These are phyloP conservation scores for Pseudanteris insignis DNA, from an alignment of 2,888 invertebrate genomes.

Conservation along the genomic window DNA sequence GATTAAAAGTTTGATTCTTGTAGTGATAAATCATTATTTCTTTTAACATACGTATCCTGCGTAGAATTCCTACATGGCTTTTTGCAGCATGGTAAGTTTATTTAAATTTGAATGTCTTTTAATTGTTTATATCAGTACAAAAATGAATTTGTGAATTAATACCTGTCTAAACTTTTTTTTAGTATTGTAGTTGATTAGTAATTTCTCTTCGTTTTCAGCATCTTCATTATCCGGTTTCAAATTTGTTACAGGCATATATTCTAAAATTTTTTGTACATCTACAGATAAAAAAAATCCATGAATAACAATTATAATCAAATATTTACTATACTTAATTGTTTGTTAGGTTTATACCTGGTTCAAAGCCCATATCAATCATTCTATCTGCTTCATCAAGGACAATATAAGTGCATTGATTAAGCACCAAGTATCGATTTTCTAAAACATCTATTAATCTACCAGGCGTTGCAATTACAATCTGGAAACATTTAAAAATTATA, in stretches of 20 bases:
- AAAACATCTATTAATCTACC: constrained; percentile 98
- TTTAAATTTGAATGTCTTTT: no score
- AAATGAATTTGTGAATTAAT: no score
- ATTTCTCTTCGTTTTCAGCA: constrained; percentile 91
- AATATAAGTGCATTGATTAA: constrained; percentile 98
- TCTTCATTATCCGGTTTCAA: constrained; percentile 98
- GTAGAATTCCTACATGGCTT: no score
- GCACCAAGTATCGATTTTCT: constrained; percentile 95
- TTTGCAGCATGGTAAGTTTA: no score
- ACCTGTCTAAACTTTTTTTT: constrained; percentile 94
- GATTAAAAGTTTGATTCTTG: no score
- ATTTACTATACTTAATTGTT: constrained; percentile 51
- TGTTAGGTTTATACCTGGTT: no score
- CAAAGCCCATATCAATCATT: constrained; percentile 99
- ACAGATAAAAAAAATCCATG: constrained; percentile 21
- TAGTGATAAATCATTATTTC: no score
- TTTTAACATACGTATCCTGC: no score
- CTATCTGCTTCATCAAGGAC: constrained; percentile 96
- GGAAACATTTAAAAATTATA: constrained; percentile 42
- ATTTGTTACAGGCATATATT: constrained; percentile 98
- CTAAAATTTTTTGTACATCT: constrained; percentile 96
- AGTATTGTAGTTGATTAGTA: constrained; percentile 92
- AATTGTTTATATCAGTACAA: no score
- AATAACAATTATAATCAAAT: constrained; percentile 7
- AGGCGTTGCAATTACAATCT: constrained; percentile 98